phyloP scores from a whole-genome alignment of 2,888 invertebrate genomes.

The Drosophila planitibia region DNA sequence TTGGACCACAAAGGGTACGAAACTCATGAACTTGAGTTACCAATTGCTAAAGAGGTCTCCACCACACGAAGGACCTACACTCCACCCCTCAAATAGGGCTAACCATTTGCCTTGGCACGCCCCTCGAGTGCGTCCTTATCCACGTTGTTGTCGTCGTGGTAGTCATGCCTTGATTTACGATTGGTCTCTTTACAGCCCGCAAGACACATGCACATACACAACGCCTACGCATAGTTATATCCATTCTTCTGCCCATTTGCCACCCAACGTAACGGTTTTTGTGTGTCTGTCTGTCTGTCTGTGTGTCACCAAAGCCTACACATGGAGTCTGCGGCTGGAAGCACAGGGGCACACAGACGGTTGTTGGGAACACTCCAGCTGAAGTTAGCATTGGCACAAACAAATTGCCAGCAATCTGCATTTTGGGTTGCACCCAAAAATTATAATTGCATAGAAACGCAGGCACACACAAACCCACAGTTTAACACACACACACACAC shows the following conservation, averaged over 20 bases:
- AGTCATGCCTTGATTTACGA: constrained; percentile 76
- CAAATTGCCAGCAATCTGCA: constrained; percentile 76
- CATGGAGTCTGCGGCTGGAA: constrained; percentile 19
- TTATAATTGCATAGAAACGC: constrained; percentile 68
- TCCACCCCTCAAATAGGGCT: background rate
- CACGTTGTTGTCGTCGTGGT: constrained; percentile 35
- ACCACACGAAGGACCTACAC: background rate
- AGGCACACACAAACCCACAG: constrained; percentile 16
- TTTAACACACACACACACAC: background rate
- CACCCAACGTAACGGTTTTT: constrained; percentile 28
- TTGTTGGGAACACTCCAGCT: constrained; percentile 16
- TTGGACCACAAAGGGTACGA: constrained; percentile 59
- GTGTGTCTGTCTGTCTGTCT: constrained; percentile 29
- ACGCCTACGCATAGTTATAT: constrained; percentile 2
- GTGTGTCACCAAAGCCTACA: constrained; percentile 64
- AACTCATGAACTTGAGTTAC: constrained; percentile 54
- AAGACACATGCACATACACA: constrained; percentile 47
- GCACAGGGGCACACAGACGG: background rate
- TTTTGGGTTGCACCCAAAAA: constrained; percentile 63
- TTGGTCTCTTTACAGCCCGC: constrained; percentile 71
- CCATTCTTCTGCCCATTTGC: background rate
- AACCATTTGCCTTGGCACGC: constrained; percentile 35
- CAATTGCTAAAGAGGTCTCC: constrained; percentile 15
- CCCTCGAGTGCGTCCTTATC: constrained; percentile 56
- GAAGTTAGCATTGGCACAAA: constrained; percentile 55